Evolutionary conservation across 1,140 invertebrate genomes (phyloP).

Genomic region (Zophobas morio): DNA sequence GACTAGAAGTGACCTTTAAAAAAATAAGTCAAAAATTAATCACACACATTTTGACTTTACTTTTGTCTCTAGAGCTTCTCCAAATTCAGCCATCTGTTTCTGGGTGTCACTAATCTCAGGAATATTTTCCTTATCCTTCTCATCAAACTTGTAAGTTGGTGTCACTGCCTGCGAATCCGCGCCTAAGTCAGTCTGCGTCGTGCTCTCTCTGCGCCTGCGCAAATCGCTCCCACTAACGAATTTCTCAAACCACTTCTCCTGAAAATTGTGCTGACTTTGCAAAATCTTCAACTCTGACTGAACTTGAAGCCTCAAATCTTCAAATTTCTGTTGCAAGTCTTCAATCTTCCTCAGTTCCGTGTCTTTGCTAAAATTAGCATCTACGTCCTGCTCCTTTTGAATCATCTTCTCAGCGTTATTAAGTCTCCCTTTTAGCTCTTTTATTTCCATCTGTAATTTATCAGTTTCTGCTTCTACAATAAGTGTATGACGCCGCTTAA

Average conservation of each 20-base stretch:
- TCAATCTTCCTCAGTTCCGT: constrained; percentile 45
- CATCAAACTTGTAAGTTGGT: constrained; percentile 10
- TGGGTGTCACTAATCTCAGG: constrained; percentile 21
- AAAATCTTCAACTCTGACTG: constrained; percentile 63
- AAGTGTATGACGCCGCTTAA: constrained; percentile 69
- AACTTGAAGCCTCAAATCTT: constrained; percentile 61
- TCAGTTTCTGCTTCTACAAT: constrained; percentile 68
- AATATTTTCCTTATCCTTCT: constrained; percentile 45
- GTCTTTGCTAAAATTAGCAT: constrained; percentile 47
- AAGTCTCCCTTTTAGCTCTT: constrained; percentile 72
- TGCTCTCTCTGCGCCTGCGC: constrained; percentile 45
- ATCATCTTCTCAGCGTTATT: constrained; percentile 71
- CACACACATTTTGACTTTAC: constrained; percentile 6
- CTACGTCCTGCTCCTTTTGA: constrained; percentile 52
- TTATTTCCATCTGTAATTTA: constrained; percentile 73
- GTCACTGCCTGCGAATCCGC: not conserved
- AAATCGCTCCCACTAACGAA: constrained; percentile 51
- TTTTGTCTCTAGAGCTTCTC: constrained; percentile 41
- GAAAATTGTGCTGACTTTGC: constrained; percentile 59
- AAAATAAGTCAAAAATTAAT: constrained; percentile 36
- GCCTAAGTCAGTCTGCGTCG: constrained; percentile 56
- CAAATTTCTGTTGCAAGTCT: constrained; percentile 63
- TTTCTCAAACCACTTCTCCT: constrained; percentile 62
- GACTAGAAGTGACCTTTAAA: constrained; percentile 58
- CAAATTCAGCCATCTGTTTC: constrained; percentile 44